Conservation (phyloP, 2,113 vertebrate genomes). For the Hassar affinis region DNA sequence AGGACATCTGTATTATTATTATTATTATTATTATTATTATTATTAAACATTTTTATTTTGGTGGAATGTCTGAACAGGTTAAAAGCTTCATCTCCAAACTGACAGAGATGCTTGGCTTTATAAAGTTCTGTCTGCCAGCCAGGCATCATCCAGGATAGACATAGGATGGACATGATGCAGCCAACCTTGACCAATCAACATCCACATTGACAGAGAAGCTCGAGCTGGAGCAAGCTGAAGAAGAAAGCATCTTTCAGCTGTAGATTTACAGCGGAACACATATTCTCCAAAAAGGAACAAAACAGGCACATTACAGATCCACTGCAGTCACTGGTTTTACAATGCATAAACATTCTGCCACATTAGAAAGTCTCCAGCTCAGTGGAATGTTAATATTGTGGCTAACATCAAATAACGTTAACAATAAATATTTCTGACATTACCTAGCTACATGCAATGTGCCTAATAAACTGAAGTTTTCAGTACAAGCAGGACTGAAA, state of each 20-base stretch:
- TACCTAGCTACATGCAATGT: not conserved
- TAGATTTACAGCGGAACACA: not conserved
- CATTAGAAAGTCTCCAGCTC: not conserved
- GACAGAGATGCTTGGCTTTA: not conserved
- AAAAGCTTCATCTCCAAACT: not conserved
- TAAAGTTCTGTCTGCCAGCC: not conserved
- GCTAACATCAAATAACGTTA: not conserved
- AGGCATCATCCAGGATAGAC: not conserved
- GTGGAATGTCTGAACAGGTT: too few relatives aligned
- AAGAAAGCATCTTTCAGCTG: not conserved
- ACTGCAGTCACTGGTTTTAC: not conserved
- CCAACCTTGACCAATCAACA: not conserved
- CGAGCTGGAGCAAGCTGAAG: too few relatives aligned
- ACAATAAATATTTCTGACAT: conserved; percentile 4
- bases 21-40: too few relatives aligned
- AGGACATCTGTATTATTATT: not conserved
- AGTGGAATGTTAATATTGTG: not conserved
- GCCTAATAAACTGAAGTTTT: not conserved
- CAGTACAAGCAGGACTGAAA: not conserved
- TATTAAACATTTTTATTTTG: not conserved
- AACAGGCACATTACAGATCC: not conserved
- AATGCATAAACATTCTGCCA: not conserved
- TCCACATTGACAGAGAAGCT: not conserved
- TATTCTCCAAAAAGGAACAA: not conserved
- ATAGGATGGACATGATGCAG: not conserved